Percentiles rank a stretch among this genome's conserved stretches.
These are phyloP conservation scores for Rutilus rutilus DNA, from an alignment of 2,113 vertebrate genomes.

Conservation along the genomic window DNA sequence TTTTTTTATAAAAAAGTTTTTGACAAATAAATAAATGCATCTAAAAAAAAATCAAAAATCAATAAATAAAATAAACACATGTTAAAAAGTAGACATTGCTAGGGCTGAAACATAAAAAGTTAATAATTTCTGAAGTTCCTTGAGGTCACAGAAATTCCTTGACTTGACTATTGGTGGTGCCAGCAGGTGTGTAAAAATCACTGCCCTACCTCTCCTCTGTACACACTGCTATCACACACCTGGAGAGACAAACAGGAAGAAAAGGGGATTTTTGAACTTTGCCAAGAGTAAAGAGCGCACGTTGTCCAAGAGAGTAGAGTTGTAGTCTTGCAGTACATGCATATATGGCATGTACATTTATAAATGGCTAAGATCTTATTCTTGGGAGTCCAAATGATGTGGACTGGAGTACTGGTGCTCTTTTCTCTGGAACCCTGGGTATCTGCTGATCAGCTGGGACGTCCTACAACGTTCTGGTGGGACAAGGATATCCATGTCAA, in stretches of 20 bases:
- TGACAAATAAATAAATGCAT: background rate
- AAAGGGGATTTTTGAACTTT: constrained; percentile 21
- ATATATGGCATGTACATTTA: background rate
- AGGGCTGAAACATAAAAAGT: background rate
- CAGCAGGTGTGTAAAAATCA: background rate
- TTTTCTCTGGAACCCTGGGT: constrained; percentile 21
- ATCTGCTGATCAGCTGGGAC: background rate
- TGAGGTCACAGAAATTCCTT: background rate
- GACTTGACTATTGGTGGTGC: background rate
- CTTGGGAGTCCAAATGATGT: background rate
- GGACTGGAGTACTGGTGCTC: constrained; percentile 1
- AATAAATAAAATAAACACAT: background rate
- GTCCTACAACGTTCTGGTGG: background rate
- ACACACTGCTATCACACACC: constrained; percentile 15
- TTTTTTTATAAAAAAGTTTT: too few relatives aligned
- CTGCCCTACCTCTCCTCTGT: constrained; percentile 11
- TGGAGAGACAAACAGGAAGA: constrained; percentile 33
- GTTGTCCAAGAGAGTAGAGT: background rate
- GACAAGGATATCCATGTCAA: background rate
- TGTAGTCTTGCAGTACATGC: background rate
- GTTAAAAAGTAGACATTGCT: background rate
- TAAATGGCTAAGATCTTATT: constrained; percentile 2
- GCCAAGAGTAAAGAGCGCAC: constrained; percentile 10
- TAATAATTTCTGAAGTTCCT: constrained; percentile 22
- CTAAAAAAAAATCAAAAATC: background rate